phyloP scores from a whole-genome alignment of 2,797 vertebrate species.

The Crocodylus rhombifer region DNA sequence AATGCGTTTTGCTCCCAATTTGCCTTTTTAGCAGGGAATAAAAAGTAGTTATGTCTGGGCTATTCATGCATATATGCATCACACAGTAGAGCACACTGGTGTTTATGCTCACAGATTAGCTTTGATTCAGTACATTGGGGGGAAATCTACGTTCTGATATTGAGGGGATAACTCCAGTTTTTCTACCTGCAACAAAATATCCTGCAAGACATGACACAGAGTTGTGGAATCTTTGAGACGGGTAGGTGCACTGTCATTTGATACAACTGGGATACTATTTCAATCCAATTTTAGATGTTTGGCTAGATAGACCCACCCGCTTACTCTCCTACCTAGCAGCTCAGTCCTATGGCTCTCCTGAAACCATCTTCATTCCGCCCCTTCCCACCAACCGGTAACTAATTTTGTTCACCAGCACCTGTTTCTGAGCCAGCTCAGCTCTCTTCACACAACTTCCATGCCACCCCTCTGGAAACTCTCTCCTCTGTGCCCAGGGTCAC shows the following conservation, averaged over 20 bases:
- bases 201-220: neutral
- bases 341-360: neutral
- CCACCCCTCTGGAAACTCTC: neutral
- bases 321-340: neutral
- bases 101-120: neutral
- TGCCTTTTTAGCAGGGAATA: neutral
- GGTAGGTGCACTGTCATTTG: slow-evolving; percentile 18
- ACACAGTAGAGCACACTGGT: neutral
- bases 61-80: neutral
- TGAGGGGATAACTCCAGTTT: neutral
- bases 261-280: neutral
- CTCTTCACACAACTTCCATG: neutral
- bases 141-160: neutral
- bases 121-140: slow-evolving; percentile 13
- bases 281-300: slow-evolving; percentile 35
- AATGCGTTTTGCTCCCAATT: neutral
- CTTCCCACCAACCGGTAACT: neutral
- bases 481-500: neutral
- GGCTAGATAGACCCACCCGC: neutral
- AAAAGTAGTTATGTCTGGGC: neutral
- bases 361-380: neutral
- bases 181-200: slow-evolving; percentile 28
- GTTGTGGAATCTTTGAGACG: slow-evolving; percentile 5
- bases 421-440: rapidly evolving
- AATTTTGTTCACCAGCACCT: neutral